These are phyloP conservation scores for Trogon surrucura DNA, from an alignment of 2,113 vertebrate genomes.

Conservation along the genomic window DNA sequence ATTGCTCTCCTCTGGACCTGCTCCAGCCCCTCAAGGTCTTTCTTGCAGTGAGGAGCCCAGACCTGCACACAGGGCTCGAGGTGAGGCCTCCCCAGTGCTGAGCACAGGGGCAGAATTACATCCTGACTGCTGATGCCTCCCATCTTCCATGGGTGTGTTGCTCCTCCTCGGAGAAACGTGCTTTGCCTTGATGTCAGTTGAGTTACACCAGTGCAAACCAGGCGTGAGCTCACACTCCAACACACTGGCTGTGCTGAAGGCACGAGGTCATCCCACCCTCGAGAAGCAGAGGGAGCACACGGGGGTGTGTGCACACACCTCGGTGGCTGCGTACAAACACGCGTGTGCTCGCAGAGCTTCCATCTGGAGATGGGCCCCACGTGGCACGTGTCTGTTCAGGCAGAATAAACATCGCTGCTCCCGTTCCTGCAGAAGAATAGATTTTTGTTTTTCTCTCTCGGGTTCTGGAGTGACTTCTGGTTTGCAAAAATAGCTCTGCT, in stretches of 20 bases:
- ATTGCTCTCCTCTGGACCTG: no score
- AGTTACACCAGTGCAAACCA: background rate
- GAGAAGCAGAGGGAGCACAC: background rate
- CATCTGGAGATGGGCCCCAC: background rate
- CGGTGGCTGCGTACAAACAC: background rate
- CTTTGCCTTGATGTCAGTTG: background rate
- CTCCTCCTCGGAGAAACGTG: background rate
- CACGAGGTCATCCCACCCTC: slow-evolving; percentile 3
- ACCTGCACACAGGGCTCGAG: no score
- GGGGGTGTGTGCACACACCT: background rate
- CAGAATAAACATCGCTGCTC: background rate
- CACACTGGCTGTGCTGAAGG: background rate
- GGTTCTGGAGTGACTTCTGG: slow-evolving; percentile 42
- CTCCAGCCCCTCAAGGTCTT: no score
- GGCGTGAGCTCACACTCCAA: background rate
- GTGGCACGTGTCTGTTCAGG: background rate
- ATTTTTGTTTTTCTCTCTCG: background rate
- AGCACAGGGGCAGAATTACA: no score
- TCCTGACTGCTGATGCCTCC: background rate
- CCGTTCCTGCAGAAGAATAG: background rate
- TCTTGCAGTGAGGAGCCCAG: no score
- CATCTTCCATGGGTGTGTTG: rapidly evolving
- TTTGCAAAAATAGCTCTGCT: slow-evolving; percentile 38
- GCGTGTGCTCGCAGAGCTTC: background rate
- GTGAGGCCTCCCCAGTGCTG: no score